These are phyloP conservation scores for Egretta garzetta DNA, from an alignment of 2,113 vertebrate genomes.

Conservation along the genomic window DNA sequence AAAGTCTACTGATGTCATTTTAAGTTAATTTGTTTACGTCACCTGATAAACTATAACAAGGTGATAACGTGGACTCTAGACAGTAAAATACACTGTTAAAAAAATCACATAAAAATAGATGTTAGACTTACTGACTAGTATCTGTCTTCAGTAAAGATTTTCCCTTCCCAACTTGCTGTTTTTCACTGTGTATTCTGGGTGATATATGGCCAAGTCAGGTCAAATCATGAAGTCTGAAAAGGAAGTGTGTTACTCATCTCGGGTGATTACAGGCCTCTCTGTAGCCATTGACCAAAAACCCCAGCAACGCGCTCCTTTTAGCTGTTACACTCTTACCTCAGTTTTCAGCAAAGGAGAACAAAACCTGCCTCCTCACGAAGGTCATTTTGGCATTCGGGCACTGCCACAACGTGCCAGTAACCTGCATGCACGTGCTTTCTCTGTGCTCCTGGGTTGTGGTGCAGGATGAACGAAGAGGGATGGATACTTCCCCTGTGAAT, in stretches of 20 bases:
- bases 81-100: background rate
- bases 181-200: background rate
- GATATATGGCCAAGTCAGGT: background rate
- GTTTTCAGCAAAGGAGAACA: background rate
- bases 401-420: background rate
- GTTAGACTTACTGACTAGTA: background rate
- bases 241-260: background rate
- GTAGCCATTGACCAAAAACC: background rate
- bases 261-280: background rate
- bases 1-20: background rate
- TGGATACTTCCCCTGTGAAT: background rate
- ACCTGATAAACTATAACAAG: background rate
- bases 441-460: background rate
- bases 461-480: background rate
- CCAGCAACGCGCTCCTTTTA: background rate
- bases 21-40: background rate
- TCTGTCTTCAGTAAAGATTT: background rate
- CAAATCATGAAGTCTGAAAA: background rate
- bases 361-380: background rate
- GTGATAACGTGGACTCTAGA: background rate
- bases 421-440: background rate
- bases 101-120: background rate
- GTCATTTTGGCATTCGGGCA: background rate
- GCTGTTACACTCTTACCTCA: background rate
- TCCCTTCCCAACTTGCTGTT: background rate